Evolutionary conservation across 2,888 invertebrate species (phyloP), one percentile per base, ranked within the genome.

Genomic region (Andrena trimmerana): DNA sequence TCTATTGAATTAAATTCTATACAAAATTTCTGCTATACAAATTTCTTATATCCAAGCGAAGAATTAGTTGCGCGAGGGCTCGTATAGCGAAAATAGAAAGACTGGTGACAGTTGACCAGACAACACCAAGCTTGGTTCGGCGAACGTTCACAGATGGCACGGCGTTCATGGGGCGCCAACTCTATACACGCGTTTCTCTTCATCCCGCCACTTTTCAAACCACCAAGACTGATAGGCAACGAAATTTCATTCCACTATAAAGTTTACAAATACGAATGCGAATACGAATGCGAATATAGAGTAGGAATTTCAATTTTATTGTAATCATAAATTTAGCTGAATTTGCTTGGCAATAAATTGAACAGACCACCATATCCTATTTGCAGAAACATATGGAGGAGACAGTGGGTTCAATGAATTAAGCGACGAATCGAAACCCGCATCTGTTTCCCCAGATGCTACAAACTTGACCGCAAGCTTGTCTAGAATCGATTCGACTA

Each of bases 341-440:
- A 8, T 16, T 33, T 48, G 13, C 16, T 10, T 2, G 24, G 27
- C 2, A n/a, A 67, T 8, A 10, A 68, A 33, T 2, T 31, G 7
- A 31, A 52, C 24, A 42, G n/a, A 2, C 10, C 2, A 20, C 3
- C 33, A 50, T 42, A 50, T 70, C 59, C 8, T 2, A 60, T 42
- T 78, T 84, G 3, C 81, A 94, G 94, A 92, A 88, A 91, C 90
- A 16, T 86, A 92, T n/a, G 92, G 91, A 67, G 92, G 90, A 69
- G 93, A 93, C 78, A 92, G 92, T 65, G 92, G 91, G 31, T 94
- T 92, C 69, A 90, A 89, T 2, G 93, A 93, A 83, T 85, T 93
- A 59, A 93, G 91, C 70, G 92, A 94, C 71, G 91, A 90, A 70
- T 89, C 91, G n/a, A 94, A 94, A 86, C 92, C 93, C 6, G 80